Conservation (phyloP, 1,140 invertebrate species). For the Homarus americanus region DNA sequence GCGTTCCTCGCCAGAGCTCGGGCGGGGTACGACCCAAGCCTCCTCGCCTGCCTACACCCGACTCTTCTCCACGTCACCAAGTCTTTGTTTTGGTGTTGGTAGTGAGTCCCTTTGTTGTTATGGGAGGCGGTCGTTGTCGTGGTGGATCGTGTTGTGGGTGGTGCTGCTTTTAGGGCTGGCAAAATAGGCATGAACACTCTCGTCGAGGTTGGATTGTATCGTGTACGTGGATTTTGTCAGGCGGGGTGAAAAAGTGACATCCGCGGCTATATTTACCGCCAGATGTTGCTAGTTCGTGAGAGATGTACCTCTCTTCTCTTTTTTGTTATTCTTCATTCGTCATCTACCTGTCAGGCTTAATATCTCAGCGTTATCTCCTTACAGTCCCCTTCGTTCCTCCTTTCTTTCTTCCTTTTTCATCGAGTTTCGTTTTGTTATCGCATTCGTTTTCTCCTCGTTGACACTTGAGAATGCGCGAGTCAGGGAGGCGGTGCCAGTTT, state of each 20-base stretch:
- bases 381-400: background rate
- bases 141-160: background rate
- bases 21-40: background rate
- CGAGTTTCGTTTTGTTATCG: background rate
- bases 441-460: background rate
- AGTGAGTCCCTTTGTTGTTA: too few relatives aligned
- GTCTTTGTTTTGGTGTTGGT: too few relatives aligned
- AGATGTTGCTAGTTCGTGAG: background rate
- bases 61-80: too few relatives aligned
- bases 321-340: background rate
- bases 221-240: constrained; percentile 36
- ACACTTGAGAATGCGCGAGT: constrained; percentile 8
- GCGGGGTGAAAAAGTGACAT: constrained; percentile 33
- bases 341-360: background rate
- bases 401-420: constrained; percentile 17
- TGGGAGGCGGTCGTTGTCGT: too few relatives aligned
- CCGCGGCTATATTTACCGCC: constrained; percentile 41
- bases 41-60: background rate
- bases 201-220: constrained; percentile 37
- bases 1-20: background rate
- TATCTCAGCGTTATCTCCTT: background rate
- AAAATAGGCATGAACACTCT: background rate
- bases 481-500: background rate
- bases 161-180: background rate
- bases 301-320: constrained; percentile 4